These are phyloP conservation scores for Heloderma charlesbogerti DNA, from an alignment of 2,113 vertebrate species.

Conservation along the genomic window DNA sequence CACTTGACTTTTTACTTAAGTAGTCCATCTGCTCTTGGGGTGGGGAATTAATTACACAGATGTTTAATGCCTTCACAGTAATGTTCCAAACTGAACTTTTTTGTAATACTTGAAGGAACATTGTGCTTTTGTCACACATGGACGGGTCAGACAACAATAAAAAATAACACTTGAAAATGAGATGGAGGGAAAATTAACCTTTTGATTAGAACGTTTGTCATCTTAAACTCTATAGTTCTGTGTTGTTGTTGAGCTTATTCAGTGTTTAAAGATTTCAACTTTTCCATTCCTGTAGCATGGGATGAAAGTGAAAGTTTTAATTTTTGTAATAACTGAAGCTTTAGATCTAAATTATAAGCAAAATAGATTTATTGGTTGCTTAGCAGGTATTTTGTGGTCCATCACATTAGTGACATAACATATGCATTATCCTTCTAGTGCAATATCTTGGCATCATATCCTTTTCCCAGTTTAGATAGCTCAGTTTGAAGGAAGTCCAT, in stretches of 20 bases:
- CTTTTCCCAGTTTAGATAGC: slow-evolving; percentile 34
- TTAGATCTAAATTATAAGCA: neutral
- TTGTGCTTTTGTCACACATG: neutral
- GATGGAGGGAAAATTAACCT: neutral
- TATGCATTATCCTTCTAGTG: neutral
- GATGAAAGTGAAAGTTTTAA: slow-evolving; percentile 29
- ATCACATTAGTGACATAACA: slow-evolving; percentile 17
- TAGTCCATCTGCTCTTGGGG: neutral
- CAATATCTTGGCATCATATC: slow-evolving; percentile 15
- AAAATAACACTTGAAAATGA: slow-evolving; percentile 18
- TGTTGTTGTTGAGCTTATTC: slow-evolving; percentile 54
- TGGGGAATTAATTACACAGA: neutral
- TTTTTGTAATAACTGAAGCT: slow-evolving; percentile 50
- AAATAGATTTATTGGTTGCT: slow-evolving; percentile 30
- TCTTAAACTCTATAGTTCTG: slow-evolving; percentile 46
- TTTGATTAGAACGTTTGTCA: neutral
- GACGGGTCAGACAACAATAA: neutral
- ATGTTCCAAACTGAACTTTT: neutral
- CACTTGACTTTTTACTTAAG: neutral
- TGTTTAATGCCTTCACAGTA: neutral
- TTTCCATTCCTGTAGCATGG: slow-evolving; percentile 23
- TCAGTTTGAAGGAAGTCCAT: slow-evolving; percentile 14
- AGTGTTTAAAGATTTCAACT: slow-evolving; percentile 52
- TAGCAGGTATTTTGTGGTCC: slow-evolving; percentile 15
- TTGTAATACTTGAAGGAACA: neutral